phyloP scores from a whole-genome alignment of 2,797 vertebrate genomes.

The Thamnophis elegans region DNA sequence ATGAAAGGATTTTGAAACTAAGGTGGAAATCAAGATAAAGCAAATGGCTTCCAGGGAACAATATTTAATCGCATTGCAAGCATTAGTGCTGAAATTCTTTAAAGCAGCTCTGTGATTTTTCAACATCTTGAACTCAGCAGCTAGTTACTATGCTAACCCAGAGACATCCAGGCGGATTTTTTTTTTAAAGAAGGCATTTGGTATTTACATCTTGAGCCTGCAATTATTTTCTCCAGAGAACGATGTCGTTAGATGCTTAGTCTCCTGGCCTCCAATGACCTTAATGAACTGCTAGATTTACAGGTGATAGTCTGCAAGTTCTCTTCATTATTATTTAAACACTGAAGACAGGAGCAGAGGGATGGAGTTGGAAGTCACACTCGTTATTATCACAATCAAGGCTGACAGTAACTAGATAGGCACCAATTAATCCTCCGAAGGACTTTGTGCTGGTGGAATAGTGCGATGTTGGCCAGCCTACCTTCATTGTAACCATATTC shows the following conservation, averaged over 20 bases:
- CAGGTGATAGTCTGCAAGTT: conserved; percentile 35
- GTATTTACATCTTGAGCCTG: conserved; percentile 22
- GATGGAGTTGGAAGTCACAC: background rate
- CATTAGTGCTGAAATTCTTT: conserved; percentile 24
- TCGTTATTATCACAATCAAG: background rate
- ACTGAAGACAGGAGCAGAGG: background rate
- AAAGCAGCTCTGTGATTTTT: background rate
- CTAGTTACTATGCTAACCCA: conserved; percentile 3
- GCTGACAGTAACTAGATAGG: background rate
- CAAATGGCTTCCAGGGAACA: background rate
- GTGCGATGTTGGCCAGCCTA: background rate
- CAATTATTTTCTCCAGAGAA: conserved; percentile 32
- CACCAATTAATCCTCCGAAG: background rate
- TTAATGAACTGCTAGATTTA: conserved; percentile 52
- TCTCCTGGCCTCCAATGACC: conserved; percentile 45
- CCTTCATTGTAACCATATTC: background rate
- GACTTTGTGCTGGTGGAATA: background rate
- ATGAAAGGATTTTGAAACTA: conserved; percentile 6
- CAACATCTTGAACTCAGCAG: conserved; percentile 1
- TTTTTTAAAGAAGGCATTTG: conserved; percentile 5
- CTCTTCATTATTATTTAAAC: conserved; percentile 45
- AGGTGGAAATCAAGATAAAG: background rate
- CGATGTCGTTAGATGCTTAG: conserved; percentile 32
- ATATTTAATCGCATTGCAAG: conserved; percentile 26
- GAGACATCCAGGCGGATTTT: background rate